Evolutionary conservation across 2,113 vertebrate genomes (phyloP), one percentile per base, ranked within the genome.

Genomic region (Chaetura pelagica): DNA sequence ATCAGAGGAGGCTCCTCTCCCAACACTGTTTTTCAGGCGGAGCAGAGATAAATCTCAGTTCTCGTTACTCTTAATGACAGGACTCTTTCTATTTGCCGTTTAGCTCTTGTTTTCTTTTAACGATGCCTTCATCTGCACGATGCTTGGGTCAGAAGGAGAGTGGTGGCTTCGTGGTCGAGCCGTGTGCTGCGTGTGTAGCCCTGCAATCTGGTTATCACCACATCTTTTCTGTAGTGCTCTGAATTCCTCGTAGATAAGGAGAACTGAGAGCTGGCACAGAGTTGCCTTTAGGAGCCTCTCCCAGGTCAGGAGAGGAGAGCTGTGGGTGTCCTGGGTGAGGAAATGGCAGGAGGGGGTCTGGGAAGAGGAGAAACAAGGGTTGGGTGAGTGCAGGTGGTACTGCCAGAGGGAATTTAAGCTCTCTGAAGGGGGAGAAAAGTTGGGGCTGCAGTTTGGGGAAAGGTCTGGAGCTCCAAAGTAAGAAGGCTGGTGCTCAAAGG

Each of bases 131-230:
- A 8, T 75, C 38, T 61, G 34, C 0, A 0, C 51, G 54, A 77
- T 52, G 79, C 64, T 86, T 77, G 79, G 91, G 84, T 87, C 46
- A 30, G 90, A 68, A 86, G 93, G 35, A 58, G 82, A 91, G 79
- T 7, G 2, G 61, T 63, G 90, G 84, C 62, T 86, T 88, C 1
- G 16, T 10, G 78, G 90, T 3, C 49, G 67, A 82, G 77, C 3
- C 3, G 6, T 0, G 4, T 71, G 92, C 81, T 59, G 62, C 5
- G 0, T 26, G 81, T 20, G 75, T 6, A 78, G 87, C 84, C 38
- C 68, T 73, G 63, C 84, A 23, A 9, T 68, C 78, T 61, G 67
- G 54, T 84, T 75, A 57, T 87, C n/a, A 0, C 58, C 46, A 23
- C 51, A 24, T 84, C 77, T 95, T 14, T 23, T 48, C 74, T 42